Percentiles rank a stretch among this genome's conserved stretches.
These are phyloP conservation scores for Pomacea maculata DNA, from an alignment of 1,140 invertebrate species.

Conservation along the genomic window DNA sequence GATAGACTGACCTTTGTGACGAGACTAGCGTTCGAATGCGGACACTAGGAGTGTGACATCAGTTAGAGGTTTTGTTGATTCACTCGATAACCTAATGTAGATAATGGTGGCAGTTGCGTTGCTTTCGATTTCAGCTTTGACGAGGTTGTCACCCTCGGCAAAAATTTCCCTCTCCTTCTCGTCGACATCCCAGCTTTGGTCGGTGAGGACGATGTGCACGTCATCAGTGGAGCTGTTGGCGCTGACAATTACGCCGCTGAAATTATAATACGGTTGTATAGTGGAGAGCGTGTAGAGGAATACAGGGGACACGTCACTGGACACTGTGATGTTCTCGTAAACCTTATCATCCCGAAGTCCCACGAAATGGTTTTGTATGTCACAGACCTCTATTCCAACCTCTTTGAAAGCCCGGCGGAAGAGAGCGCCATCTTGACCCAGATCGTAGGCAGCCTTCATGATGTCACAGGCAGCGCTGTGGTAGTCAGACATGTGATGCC, in stretches of 20 bases:
- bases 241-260: background rate
- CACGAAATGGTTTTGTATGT: slow-evolving; percentile 23
- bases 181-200: background rate
- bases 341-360: slow-evolving; percentile 12
- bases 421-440: slow-evolving; percentile 21
- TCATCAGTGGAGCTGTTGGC: slow-evolving; percentile 4
- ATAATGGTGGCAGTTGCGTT: background rate
- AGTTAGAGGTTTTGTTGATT: background rate
- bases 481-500: slow-evolving; percentile 35
- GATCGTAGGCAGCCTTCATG: slow-evolving; percentile 41
- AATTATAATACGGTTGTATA: too few species aligned
- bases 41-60: background rate
- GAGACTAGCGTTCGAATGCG: background rate
- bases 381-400: slow-evolving; percentile 36
- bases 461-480: slow-evolving; percentile 39
- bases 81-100: background rate
- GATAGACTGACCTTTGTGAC: background rate
- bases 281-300: slow-evolving; percentile 8
- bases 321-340: slow-evolving; percentile 18
- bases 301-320: slow-evolving; percentile 10
- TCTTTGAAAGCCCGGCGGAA: slow-evolving; percentile 22
- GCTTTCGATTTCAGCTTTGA: background rate
- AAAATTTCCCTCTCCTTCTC: background rate
- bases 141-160: background rate
- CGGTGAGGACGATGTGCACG: background rate